A percentile compares a stretch with the other conserved stretches of the same genome.
Evolutionary conservation across 2,888 invertebrate species (phyloP).

Genomic region (Platycheirus rosarum): DNA sequence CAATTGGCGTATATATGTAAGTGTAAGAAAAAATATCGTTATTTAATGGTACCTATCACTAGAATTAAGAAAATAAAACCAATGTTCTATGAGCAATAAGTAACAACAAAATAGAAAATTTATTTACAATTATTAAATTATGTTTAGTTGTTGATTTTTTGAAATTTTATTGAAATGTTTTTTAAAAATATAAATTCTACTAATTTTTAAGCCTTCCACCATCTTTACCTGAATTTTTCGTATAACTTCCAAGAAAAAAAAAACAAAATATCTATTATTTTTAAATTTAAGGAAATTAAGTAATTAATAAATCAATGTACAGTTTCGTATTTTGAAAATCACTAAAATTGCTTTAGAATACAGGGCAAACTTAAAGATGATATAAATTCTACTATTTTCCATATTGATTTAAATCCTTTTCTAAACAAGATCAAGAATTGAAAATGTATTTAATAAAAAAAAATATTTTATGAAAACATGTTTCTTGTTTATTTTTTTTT

Average conservation of each 20-base stretch:
- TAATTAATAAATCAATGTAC: conserved; percentile 45
- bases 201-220: conserved; percentile 23
- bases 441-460: conserved; percentile 56
- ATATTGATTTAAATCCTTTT: conserved; percentile 35
- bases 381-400: conserved; percentile 41
- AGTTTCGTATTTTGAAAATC: conserved; percentile 56
- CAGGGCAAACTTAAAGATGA: conserved; percentile 28
- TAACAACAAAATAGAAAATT: conserved; percentile 37
- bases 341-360: conserved; percentile 17
- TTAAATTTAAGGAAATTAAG: neutral
- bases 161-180: conserved; percentile 5
- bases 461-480: neutral
- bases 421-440: conserved; percentile 18
- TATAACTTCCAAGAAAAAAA: conserved; percentile 20
- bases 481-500: no score
- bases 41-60: conserved; percentile 71
- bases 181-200: no score
- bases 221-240: conserved; percentile 44
- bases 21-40: conserved; percentile 38
- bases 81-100: conserved; percentile 70
- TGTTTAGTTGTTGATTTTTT: conserved; percentile 46
- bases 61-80: conserved; percentile 43
- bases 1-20: conserved; percentile 49
- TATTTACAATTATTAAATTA: conserved; percentile 48
- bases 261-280: neutral